Conservation (phyloP, 2,113 vertebrate genomes). For the Pimephales promelas region DNA sequence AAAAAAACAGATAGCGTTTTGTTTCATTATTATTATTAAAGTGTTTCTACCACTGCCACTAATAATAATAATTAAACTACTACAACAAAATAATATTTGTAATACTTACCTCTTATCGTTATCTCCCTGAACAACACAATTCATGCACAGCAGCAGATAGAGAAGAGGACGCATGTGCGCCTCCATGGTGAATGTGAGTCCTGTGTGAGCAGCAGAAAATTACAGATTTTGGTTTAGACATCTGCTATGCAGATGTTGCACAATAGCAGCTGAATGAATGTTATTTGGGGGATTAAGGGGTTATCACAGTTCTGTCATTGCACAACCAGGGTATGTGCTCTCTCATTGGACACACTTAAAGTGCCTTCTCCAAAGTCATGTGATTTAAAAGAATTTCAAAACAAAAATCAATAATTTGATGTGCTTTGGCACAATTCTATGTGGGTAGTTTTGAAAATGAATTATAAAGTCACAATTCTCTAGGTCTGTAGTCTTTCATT, state of each 20-base stretch:
- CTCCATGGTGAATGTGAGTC: not conserved
- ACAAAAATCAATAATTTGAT: not conserved
- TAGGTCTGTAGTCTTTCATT: not conserved
- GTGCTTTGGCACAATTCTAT: not conserved
- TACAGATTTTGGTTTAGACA: not conserved
- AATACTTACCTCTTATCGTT: slow-evolving; percentile 37
- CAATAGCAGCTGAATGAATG: not conserved
- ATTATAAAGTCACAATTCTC: not conserved
- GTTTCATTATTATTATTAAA: not conserved
- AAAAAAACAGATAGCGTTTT: no score
- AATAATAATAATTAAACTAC: not conserved
- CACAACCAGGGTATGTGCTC: slow-evolving; percentile 30
- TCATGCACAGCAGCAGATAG: slow-evolving; percentile 36
- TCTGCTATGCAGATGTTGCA: slow-evolving; percentile 9
- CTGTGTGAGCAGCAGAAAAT: not conserved
- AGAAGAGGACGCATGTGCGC: slow-evolving; percentile 22
- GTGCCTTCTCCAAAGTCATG: slow-evolving; percentile 65
- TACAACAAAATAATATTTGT: not conserved
- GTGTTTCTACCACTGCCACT: not conserved
- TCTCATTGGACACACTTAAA: slow-evolving; percentile 49
- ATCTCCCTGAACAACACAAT: slow-evolving; percentile 23
- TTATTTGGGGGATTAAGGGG: not conserved
- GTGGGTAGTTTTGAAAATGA: not conserved
- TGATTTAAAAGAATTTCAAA: slow-evolving; percentile 71
- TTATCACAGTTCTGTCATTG: slow-evolving; percentile 23